Evolutionary conservation across 2,113 vertebrate species (phyloP).

Genomic region (Phrynocephalus versicolor): DNA sequence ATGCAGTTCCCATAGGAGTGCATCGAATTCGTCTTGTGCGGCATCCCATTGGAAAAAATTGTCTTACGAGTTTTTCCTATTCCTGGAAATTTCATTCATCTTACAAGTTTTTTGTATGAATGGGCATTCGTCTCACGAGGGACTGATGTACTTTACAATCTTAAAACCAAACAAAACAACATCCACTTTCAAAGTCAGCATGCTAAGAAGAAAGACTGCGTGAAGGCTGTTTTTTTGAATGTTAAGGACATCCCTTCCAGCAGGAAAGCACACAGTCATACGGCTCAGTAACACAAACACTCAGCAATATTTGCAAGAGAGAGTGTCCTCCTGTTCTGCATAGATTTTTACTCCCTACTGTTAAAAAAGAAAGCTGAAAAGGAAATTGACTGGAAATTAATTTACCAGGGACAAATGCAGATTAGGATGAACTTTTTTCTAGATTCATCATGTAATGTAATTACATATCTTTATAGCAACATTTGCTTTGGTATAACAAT

Average conservation of each 20-base stretch:
- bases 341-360: neutral
- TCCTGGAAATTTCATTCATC: no score
- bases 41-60: no score
- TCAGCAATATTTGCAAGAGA: neutral
- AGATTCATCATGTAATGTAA: neutral
- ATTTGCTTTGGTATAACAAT: neutral
- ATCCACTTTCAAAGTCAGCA: no score
- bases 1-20: no score
- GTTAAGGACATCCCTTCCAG: neutral
- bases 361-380: neutral
- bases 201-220: no score
- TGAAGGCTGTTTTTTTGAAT: neutral
- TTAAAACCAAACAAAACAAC: no score
- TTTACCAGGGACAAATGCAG: neutral
- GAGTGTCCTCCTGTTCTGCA: neutral
- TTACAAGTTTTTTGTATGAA: no score
- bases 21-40: no score
- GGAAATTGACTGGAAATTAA: neutral
- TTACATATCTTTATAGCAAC: neutral
- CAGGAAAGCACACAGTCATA: neutral
- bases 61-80: no score
- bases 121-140: no score
- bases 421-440: neutral
- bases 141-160: no score
- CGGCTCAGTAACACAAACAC: neutral